phyloP scores from a whole-genome alignment of 2,113 vertebrate species.

The Rhegmatorhina hoffmannsi region DNA sequence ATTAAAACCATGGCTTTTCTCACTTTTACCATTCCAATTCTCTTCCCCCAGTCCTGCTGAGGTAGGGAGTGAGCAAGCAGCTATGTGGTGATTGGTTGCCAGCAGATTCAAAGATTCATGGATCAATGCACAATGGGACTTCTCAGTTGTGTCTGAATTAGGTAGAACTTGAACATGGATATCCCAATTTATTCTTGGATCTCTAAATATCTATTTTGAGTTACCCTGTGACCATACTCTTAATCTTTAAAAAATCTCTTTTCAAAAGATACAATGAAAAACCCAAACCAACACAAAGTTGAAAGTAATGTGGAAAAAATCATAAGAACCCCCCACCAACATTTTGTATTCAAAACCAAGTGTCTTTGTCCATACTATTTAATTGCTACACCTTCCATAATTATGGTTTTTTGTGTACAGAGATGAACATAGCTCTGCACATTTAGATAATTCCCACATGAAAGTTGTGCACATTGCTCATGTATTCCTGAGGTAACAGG shows the following conservation, averaged over 20 bases:
- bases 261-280: not conserved
- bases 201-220: not conserved
- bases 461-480: not conserved
- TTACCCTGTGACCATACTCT: not conserved
- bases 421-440: not conserved
- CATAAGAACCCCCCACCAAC: fast-evolving
- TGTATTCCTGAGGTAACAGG: not conserved
- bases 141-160: not conserved
- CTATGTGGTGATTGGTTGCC: not conserved
- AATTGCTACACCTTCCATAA: not conserved
- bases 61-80: not conserved
- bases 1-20: not conserved
- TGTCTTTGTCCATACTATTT: not conserved
- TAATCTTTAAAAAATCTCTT: not conserved
- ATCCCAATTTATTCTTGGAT: not conserved
- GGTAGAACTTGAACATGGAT: not conserved
- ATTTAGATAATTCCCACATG: not conserved
- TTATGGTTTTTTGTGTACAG: not conserved
- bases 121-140: fast-evolving
- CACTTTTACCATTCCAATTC: fast-evolving
- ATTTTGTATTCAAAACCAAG: not conserved
- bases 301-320: not conserved
- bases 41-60: not conserved
- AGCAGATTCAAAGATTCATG: not conserved
- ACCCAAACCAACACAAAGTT: fast-evolving